A percentile compares a stretch with the other conserved stretches of the same genome.
Evolutionary conservation across 1,140 invertebrate species (phyloP).

Genomic region (Leptopilina boulardi): DNA sequence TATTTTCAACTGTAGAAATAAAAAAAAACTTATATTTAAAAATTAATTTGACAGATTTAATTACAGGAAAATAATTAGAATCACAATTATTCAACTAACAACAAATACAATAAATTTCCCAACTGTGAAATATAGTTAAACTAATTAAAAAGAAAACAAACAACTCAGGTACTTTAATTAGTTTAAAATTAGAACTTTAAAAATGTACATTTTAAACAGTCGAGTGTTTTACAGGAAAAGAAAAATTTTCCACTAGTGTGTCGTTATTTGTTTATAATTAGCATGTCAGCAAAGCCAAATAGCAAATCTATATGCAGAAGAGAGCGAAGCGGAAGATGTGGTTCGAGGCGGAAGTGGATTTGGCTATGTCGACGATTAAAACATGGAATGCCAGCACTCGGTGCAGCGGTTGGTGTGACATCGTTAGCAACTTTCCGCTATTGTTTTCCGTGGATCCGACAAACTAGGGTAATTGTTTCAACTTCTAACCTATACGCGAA

Average conservation of each 20-base stretch:
- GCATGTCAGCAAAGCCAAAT: neutral
- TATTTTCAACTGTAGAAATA: too few relatives aligned
- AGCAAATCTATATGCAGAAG: neutral
- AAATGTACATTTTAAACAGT: neutral
- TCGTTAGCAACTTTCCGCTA: constrained; percentile 67
- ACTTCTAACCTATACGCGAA: constrained; percentile 62
- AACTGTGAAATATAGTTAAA: neutral
- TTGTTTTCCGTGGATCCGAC: constrained; percentile 64
- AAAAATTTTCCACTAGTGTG: constrained; percentile 55
- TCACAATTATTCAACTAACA: too few relatives aligned
- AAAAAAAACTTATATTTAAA: too few relatives aligned
- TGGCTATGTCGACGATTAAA: constrained; percentile 59
- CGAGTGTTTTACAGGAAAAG: constrained; percentile 15
- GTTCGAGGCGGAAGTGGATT: constrained; percentile 44
- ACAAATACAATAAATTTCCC: too few relatives aligned
- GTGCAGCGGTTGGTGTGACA: constrained; percentile 50
- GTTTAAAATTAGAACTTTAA: neutral
- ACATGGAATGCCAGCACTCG: constrained; percentile 40
- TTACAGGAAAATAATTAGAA: too few relatives aligned
- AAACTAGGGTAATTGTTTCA: constrained; percentile 69
- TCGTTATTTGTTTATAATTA: constrained; percentile 63
- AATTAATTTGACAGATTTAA: too few relatives aligned
- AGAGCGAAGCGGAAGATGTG: constrained; percentile 8
- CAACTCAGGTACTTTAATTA: neutral
- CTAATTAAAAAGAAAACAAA: neutral